A percentile compares a stretch with the other conserved stretches of the same genome.
Evolutionary conservation across 2,113 vertebrate species (phyloP).

Genomic region (Hemiscyllium ocellatum): DNA sequence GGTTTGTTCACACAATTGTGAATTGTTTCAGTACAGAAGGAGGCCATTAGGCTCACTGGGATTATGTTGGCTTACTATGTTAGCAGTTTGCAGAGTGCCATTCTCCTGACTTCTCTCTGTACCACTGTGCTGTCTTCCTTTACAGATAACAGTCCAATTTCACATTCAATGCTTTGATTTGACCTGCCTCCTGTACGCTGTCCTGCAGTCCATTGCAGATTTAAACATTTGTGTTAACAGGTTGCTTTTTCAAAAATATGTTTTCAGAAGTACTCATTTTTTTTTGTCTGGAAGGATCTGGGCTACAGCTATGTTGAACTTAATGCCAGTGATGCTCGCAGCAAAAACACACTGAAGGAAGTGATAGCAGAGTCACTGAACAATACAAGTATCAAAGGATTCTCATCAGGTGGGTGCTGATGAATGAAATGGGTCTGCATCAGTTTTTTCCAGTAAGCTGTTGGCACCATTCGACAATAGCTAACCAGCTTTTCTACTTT

Average conservation of each 20-base stretch:
- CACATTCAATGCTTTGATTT: no score
- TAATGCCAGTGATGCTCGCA: constrained; percentile 91
- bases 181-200: no score
- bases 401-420: constrained; percentile 69
- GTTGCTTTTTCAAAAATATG: not conserved
- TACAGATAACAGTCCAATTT: no score
- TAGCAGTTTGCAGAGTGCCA: no score
- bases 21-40: no score
- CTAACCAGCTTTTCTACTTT: constrained; percentile 38
- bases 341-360: constrained; percentile 83
- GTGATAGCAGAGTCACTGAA: constrained; percentile 81
- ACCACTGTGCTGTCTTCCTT: no score
- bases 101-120: no score
- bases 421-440: constrained; percentile 32
- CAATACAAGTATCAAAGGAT: constrained; percentile 91
- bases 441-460: not conserved
- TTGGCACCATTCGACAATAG: not conserved
- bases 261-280: not conserved
- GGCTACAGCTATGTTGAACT: constrained; percentile 90
- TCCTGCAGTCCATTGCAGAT: no score
- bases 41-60: no score
- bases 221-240: no score
- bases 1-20: not conserved
- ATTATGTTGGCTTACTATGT: no score
- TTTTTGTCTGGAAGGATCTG: constrained; percentile 63